Evolutionary conservation across 2,888 invertebrate species (phyloP).

Genomic region (Cheilosia scutellata): DNA sequence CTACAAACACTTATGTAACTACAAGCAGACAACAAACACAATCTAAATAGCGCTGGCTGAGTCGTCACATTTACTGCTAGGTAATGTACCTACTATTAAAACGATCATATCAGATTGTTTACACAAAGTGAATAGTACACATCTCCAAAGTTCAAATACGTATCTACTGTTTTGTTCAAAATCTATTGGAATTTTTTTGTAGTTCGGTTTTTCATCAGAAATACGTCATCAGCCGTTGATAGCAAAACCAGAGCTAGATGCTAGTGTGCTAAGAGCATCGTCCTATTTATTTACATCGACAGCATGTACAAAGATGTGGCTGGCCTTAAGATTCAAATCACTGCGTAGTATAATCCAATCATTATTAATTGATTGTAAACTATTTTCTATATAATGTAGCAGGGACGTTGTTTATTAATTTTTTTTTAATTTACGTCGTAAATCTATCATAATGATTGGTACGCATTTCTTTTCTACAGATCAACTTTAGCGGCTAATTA

Average conservation of each 20-base stretch:
- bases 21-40: too few relatives aligned
- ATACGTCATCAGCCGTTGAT: conserved; percentile 24
- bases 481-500: not conserved
- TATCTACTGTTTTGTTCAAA: too few relatives aligned
- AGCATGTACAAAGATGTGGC: not conserved
- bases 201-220: not conserved
- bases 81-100: too few relatives aligned
- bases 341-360: conserved; percentile 55
- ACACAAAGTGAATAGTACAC: not conserved
- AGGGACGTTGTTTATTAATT: conserved; percentile 7
- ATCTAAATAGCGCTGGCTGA: too few relatives aligned
- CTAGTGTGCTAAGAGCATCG: conserved; percentile 45
- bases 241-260: conserved; percentile 11
- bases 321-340: conserved; percentile 34
- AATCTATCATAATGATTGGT: conserved; percentile 26
- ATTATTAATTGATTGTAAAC: conserved; percentile 44
- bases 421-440: not conserved
- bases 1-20: not conserved
- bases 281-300: conserved; percentile 47
- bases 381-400: not conserved
- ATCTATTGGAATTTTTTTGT: not conserved
- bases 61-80: too few relatives aligned
- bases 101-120: not conserved
- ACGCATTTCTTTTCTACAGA: conserved; percentile 21
- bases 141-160: too few relatives aligned